A percentile compares a stretch with the other conserved stretches of the same genome.
phyloP scores from a whole-genome alignment of 2,797 vertebrate species.

The Sebastes oblongus region DNA sequence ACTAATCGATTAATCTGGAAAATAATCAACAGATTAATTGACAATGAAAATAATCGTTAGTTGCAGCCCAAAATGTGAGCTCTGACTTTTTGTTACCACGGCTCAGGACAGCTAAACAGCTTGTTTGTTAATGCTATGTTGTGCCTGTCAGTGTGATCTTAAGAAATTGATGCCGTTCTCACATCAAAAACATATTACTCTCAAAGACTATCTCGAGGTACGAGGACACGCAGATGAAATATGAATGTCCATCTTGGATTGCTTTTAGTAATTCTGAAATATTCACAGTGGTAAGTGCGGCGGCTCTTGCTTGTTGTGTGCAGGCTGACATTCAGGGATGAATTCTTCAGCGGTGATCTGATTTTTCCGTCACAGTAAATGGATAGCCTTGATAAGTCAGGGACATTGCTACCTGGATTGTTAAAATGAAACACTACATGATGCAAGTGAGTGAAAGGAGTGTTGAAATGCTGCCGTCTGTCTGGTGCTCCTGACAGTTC shows the following conservation, averaged over 20 bases:
- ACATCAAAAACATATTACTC: slow-evolving; percentile 75
- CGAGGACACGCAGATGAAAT: slow-evolving; percentile 67
- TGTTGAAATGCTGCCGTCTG: slow-evolving; percentile 39
- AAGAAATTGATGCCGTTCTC: slow-evolving; percentile 69
- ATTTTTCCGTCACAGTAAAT: slow-evolving; percentile 63
- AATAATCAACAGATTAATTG: too few relatives aligned
- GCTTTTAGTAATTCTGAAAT: slow-evolving; percentile 84
- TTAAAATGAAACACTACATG: slow-evolving; percentile 52
- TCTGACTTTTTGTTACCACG: background rate
- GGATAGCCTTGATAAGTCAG: slow-evolving; percentile 60
- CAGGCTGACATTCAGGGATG: slow-evolving; percentile 56
- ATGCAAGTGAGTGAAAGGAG: slow-evolving; percentile 69
- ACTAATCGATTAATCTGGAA: too few relatives aligned
- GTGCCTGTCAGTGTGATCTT: slow-evolving; percentile 44
- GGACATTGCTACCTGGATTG: slow-evolving; percentile 53
- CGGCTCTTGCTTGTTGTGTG: slow-evolving; percentile 37
- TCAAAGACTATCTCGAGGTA: slow-evolving; percentile 62
- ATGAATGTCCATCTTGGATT: slow-evolving; percentile 80
- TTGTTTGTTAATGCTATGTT: slow-evolving; percentile 35
- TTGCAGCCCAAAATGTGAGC: background rate
- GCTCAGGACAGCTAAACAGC: slow-evolving; percentile 18
- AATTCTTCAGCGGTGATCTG: slow-evolving; percentile 64
- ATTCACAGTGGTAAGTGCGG: slow-evolving; percentile 70
- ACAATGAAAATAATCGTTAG: too few relatives aligned
- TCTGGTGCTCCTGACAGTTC: slow-evolving; percentile 37